These are phyloP conservation scores for Equus przewalskii DNA, from an alignment of 2,113 vertebrate species.

Conservation along the genomic window DNA sequence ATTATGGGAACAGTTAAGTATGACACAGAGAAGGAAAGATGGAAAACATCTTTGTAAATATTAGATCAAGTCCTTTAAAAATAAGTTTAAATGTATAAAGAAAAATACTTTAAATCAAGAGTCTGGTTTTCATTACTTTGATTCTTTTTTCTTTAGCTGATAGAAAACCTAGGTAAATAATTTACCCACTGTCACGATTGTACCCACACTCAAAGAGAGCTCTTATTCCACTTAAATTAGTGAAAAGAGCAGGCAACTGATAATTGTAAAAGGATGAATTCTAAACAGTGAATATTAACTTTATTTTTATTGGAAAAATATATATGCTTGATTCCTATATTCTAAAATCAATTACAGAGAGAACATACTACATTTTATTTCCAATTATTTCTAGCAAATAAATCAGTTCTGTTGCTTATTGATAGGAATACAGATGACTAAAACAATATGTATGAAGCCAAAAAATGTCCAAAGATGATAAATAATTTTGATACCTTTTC, in stretches of 20 bases:
- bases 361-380: not conserved
- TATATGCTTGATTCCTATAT: not conserved
- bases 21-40: not conserved
- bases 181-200: not conserved
- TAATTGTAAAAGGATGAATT: not conserved
- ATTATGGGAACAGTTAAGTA: not conserved
- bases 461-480: not conserved
- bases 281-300: not conserved
- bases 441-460: not conserved
- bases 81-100: not conserved
- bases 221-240: not conserved
- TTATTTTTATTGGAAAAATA: not conserved
- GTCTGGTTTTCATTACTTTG: not conserved
- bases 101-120: not conserved
- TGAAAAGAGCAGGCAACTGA: not conserved
- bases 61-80: not conserved
- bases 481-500: not conserved
- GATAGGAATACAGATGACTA: not conserved
- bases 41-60: not conserved
- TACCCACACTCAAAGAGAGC: not conserved
- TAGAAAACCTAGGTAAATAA: not conserved
- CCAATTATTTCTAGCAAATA: not conserved
- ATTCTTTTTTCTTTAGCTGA: not conserved
- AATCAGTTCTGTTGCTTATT: not conserved
- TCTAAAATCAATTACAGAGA: not conserved